A percentile compares a stretch with the other conserved stretches of the same genome.
These are phyloP conservation scores for Chrysomela aeneicollis DNA, from an alignment of 2,888 invertebrate genomes.

Conservation along the genomic window DNA sequence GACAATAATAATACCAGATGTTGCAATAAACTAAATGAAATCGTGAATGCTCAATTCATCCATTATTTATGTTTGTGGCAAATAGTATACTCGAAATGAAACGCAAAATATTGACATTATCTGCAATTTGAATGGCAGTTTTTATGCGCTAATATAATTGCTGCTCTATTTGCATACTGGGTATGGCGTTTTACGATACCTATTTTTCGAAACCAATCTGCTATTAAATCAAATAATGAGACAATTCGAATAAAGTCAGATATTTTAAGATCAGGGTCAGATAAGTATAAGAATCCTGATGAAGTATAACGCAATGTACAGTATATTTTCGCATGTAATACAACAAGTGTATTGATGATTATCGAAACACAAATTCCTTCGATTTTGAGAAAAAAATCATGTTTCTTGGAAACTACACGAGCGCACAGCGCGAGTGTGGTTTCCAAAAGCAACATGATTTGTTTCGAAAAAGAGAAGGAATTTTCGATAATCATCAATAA, in stretches of 20 bases:
- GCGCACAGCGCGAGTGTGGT: too few relatives aligned
- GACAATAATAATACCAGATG: neutral
- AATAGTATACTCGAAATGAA: neutral
- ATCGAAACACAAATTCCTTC: too few relatives aligned
- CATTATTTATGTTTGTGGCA: neutral
- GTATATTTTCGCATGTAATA: too few relatives aligned
- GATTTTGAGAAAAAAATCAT: too few relatives aligned
- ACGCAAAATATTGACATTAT: neutral
- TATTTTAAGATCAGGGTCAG: neutral
- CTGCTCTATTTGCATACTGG: neutral
- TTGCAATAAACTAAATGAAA: neutral
- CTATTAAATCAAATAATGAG: neutral
- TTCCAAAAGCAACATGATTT: too few relatives aligned
- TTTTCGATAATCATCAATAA: too few relatives aligned
- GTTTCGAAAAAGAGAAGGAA: too few relatives aligned
- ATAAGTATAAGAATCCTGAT: too few relatives aligned
- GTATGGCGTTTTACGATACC: neutral
- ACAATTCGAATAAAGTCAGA: neutral
- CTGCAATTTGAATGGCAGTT: neutral
- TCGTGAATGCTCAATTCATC: neutral
- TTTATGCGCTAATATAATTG: neutral
- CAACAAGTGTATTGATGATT: too few relatives aligned
- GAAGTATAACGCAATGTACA: too few relatives aligned
- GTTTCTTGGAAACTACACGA: too few relatives aligned
- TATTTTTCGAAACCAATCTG: neutral